Percentiles rank a stretch among this genome's conserved stretches.
These are phyloP conservation scores for Drosophila tristis DNA, from an alignment of 1,140 invertebrate genomes.

Conservation along the genomic window DNA sequence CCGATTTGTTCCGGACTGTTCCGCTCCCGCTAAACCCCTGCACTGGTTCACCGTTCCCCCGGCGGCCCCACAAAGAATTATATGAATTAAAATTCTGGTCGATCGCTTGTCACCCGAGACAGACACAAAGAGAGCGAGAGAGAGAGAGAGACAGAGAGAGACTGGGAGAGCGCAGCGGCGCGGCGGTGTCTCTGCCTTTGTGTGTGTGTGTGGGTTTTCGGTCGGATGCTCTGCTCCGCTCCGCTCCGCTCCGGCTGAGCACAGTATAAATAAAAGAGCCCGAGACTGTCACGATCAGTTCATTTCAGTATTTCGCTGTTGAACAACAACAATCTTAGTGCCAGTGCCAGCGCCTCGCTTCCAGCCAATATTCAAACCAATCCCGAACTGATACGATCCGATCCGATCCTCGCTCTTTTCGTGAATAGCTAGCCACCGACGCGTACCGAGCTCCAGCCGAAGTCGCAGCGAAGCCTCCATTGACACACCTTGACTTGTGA, in stretches of 20 bases:
- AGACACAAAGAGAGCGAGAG: slow-evolving; percentile 9
- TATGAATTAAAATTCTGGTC: slow-evolving; percentile 45
- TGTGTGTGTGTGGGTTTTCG: background rate
- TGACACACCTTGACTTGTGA: slow-evolving; percentile 62
- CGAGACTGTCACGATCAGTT: slow-evolving; percentile 56
- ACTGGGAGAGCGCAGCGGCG: slow-evolving; percentile 3
- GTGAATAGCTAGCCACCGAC: slow-evolving; percentile 10
- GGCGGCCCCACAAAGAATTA: slow-evolving; percentile 48
- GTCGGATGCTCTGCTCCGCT: slow-evolving; percentile 5
- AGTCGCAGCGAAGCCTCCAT: slow-evolving; percentile 34
- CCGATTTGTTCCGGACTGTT: slow-evolving; percentile 58
- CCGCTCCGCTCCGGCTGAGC: background rate
- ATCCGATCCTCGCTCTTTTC: slow-evolving; percentile 33
- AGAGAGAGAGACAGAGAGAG: slow-evolving; percentile 20
- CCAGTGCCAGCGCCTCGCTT: slow-evolving; percentile 23
- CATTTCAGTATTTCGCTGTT: slow-evolving; percentile 79
- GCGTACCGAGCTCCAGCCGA: slow-evolving; percentile 18
- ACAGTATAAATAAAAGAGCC: slow-evolving; percentile 69
- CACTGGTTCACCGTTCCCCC: background rate
- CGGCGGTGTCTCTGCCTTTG: no score
- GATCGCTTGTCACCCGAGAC: slow-evolving; percentile 17
- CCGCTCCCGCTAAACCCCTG: slow-evolving; percentile 12
- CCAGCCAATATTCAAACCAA: slow-evolving; percentile 13
- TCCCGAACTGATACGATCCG: slow-evolving; percentile 4
- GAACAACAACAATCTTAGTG: slow-evolving; percentile 72